A percentile compares a stretch with the other conserved stretches of the same genome.
phyloP scores from a whole-genome alignment of 2,888 invertebrate genomes.

The Neelides folsomi region DNA sequence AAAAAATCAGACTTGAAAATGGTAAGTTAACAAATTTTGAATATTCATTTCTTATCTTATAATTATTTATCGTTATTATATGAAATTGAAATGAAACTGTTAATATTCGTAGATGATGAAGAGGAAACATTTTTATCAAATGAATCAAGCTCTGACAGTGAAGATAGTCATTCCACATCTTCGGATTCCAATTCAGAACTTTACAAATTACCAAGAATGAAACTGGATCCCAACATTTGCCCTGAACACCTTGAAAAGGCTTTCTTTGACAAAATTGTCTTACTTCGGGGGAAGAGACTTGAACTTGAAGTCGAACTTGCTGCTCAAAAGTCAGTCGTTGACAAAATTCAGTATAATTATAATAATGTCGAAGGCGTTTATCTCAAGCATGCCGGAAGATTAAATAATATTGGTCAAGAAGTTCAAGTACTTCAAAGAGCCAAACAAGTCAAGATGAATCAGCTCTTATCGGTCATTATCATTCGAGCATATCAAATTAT shows the following conservation, averaged over 20 bases:
- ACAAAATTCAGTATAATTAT: constrained; percentile 16
- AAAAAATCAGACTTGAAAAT: constrained; percentile 61
- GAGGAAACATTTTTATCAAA: neutral
- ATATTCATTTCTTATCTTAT: no score
- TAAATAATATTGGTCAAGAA: constrained; percentile 25
- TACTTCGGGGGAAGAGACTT: constrained; percentile 17
- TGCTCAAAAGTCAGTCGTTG: constrained; percentile 19
- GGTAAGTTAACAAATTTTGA: constrained; percentile 36
- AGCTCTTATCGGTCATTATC: constrained; percentile 55
- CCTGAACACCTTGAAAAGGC: constrained; percentile 22
- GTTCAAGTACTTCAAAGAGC: constrained; percentile 44
- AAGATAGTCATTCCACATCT: constrained; percentile 19
- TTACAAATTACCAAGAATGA: constrained; percentile 22
- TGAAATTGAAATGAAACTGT: no score
- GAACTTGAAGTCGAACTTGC: constrained; percentile 20
- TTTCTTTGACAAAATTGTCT: constrained; percentile 23
- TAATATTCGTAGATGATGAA: neutral
- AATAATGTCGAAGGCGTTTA: constrained; percentile 17
- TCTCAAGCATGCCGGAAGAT: constrained; percentile 17
- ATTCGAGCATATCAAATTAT: constrained; percentile 57
- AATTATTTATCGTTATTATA: no score
- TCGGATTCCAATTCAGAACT: constrained; percentile 25
- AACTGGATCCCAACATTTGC: constrained; percentile 23
- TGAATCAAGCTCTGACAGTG: constrained; percentile 11
- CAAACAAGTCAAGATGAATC: constrained; percentile 63